Base-by-base conservation (phyloP, 2,113 vertebrate species). In the Abramis brama region DNA sequence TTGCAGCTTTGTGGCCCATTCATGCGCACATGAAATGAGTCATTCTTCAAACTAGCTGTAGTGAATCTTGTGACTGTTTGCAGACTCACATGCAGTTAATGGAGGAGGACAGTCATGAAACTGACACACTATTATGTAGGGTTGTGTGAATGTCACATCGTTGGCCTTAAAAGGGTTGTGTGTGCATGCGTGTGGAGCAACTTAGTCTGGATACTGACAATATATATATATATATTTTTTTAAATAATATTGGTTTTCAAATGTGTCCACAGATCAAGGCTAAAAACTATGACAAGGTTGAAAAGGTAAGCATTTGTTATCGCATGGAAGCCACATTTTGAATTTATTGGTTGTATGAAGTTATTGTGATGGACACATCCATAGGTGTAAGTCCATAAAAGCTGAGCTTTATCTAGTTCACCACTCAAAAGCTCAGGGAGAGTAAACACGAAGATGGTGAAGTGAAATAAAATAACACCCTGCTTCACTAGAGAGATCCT, bases 251-350 rank as follows among this genome's bases (percentile, higher is more conserved):
- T 95, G 90, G 87, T 91, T 95, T 85, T 95, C 93, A 94, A 96
- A 93, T 97, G 91, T 96, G 91, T 96, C 94, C 97, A 82, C 95
- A 99, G 98, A 96, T 99, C 94, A 99, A 99, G 96, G 98, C 97
- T 94, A 99, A 99, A 99, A 99, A 99, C 96, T 99, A 99, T 96
- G 98, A 99, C 96, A 99, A 98, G 86, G 98, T 99, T 94, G 98
- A 99, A 95, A 99, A 99, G 97, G 98, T 99, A 95, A 97, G 97
- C 94, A 84, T 74, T 79, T 21, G 47, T 78, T 83, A 30, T 64
- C 62, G 75, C 86, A 79, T n/a, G 23, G 27, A 39, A 39, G 33
- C 68, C 33, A 71, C 33, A 12, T 71, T 21, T 43, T 1, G 21
- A n/a, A n/a, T 71, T 23, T 43, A 71, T 43, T 12, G 68, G 43